These are phyloP conservation scores for Leptopilina boulardi DNA, from an alignment of 1,140 invertebrate species.

Conservation along the genomic window DNA sequence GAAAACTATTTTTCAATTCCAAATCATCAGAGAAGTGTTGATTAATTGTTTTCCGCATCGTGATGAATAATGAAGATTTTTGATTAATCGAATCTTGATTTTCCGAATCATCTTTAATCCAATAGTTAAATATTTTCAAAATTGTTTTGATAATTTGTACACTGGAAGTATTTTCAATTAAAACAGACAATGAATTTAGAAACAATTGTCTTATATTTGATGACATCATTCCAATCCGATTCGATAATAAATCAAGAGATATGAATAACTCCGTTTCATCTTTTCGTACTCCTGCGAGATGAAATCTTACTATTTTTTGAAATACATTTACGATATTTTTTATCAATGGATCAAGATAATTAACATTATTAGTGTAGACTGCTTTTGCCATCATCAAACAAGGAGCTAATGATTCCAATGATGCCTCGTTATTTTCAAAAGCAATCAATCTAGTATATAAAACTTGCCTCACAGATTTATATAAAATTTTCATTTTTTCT, in stretches of 20 bases:
- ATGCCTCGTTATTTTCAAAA: constrained; percentile 82
- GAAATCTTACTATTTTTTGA: constrained; percentile 92
- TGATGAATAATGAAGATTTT: constrained; percentile 94
- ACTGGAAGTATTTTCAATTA: constrained; percentile 96
- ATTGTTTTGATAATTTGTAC: constrained; percentile 96
- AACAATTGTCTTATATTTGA: constrained; percentile 97
- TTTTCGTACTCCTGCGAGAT: constrained; percentile 79
- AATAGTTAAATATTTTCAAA: constrained; percentile 90
- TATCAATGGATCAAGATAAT: constrained; percentile 94
- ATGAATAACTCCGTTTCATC: constrained; percentile 86
- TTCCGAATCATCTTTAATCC: constrained; percentile 89
- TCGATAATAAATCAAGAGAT: constrained; percentile 94
- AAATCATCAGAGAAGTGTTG: constrained; percentile 93
- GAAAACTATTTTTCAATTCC: constrained; percentile 92
- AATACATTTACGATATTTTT: constrained; percentile 94
- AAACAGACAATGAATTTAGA: constrained; percentile 92
- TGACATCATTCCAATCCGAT: constrained; percentile 94
- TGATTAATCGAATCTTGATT: constrained; percentile 91
- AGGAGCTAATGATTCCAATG: constrained; percentile 81
- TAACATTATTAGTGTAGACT: constrained; percentile 90
- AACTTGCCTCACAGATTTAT: constrained; percentile 91
- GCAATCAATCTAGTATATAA: constrained; percentile 92
- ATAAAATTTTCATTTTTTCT: constrained; percentile 93
- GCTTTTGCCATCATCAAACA: constrained; percentile 98
- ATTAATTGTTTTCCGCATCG: constrained; percentile 96